Evolutionary conservation across 2,888 invertebrate species (phyloP).

Genomic region (Athrips mouffetella): DNA sequence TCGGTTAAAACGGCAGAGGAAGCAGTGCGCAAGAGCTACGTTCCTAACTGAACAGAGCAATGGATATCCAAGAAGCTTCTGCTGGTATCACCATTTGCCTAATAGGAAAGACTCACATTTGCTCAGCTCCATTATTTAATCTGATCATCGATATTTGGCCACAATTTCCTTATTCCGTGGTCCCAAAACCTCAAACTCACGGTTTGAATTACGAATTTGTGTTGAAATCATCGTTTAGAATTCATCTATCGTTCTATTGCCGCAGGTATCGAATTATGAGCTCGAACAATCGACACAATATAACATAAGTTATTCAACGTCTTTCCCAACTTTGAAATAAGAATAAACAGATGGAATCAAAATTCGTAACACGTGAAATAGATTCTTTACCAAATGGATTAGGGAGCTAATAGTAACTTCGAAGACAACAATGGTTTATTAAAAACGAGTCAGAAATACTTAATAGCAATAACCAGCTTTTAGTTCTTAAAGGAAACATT

Average conservation of each 20-base stretch:
- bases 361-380: neutral
- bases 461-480: no score
- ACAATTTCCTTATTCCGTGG: neutral
- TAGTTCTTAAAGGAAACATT: no score
- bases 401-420: neutral
- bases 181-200: neutral
- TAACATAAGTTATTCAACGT: neutral
- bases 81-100: neutral
- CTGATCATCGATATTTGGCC: neutral
- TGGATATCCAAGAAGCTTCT: no score
- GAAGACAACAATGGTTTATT: neutral
- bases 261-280: neutral
- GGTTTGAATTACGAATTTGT: neutral
- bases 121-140: neutral
- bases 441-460: no score
- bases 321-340: neutral
- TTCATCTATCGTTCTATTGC: neutral
- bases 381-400: slow-evolving; percentile 1
- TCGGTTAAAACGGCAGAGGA: no score
- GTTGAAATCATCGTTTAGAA: neutral
- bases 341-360: neutral
- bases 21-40: no score
- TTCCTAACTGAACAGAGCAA: no score
- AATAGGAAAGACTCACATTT: neutral
- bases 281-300: neutral